A percentile compares a stretch with the other conserved stretches of the same genome.
phyloP scores from a whole-genome alignment of 2,888 invertebrate genomes.

The Drosophila pegasa region DNA sequence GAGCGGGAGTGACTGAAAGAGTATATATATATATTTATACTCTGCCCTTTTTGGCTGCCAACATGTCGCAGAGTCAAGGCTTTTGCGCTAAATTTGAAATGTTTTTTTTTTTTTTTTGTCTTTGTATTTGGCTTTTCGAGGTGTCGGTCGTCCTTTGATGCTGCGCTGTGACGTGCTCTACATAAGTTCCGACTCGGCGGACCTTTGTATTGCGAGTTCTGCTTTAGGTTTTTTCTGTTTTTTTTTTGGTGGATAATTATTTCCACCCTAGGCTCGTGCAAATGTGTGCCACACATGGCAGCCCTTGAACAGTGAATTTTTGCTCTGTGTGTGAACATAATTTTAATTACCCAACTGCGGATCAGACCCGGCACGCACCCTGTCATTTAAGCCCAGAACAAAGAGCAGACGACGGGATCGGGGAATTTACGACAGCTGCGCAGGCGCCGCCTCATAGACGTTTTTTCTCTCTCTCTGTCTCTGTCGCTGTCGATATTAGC shows the following conservation, averaged over 20 bases:
- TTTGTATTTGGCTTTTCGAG: slow-evolving; percentile 16
- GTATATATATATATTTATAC: neutral
- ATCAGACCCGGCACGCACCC: slow-evolving; percentile 66
- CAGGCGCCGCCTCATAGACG: slow-evolving; percentile 64
- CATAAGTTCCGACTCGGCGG: slow-evolving; percentile 32
- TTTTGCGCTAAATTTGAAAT: slow-evolving; percentile 42
- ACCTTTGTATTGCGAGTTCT: slow-evolving; percentile 8
- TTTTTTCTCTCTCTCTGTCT: slow-evolving; percentile 21
- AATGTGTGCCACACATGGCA: slow-evolving; percentile 74
- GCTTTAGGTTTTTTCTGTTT: slow-evolving; percentile 13
- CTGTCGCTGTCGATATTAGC: slow-evolving; percentile 37
- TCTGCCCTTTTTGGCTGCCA: slow-evolving; percentile 7
- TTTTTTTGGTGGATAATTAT: slow-evolving; percentile 15
- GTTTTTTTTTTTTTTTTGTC: slow-evolving; percentile 7
- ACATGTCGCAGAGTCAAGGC: slow-evolving; percentile 55
- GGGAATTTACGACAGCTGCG: slow-evolving; percentile 71
- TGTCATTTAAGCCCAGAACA: slow-evolving; percentile 58
- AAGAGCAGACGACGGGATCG: slow-evolving; percentile 25
- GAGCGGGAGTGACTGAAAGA: neutral
- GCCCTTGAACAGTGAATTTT: slow-evolving; percentile 70
- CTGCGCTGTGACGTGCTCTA: slow-evolving; percentile 54
- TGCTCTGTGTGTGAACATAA: slow-evolving; percentile 66
- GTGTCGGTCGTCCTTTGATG: slow-evolving; percentile 38
- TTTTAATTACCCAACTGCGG: slow-evolving; percentile 70
- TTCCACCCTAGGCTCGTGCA: slow-evolving; percentile 57